Percentiles rank a stretch among this genome's conserved stretches.
Evolutionary conservation across 2,888 invertebrate species (phyloP).

Genomic region (Papilio protenor): DNA sequence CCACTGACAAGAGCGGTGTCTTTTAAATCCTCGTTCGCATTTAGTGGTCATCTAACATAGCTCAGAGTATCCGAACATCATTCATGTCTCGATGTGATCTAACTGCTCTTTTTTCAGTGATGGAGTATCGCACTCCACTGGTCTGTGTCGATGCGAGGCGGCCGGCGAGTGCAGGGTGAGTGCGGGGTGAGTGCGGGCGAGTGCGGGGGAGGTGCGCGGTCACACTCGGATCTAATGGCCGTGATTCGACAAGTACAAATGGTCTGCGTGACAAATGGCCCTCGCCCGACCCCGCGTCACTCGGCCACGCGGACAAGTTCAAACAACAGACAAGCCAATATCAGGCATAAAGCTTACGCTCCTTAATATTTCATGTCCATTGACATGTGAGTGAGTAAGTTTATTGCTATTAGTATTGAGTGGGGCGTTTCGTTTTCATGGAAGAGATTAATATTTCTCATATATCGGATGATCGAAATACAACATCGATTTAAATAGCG

Average conservation of each 20-base stretch:
- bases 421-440: slow-evolving; percentile 49
- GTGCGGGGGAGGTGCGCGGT: slow-evolving; percentile 77
- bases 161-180: slow-evolving; percentile 70
- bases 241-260: slow-evolving; percentile 86
- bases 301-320: slow-evolving; percentile 71
- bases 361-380: slow-evolving; percentile 52
- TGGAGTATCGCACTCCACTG: slow-evolving; percentile 51
- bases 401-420: slow-evolving; percentile 55
- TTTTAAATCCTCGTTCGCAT: slow-evolving; percentile 61
- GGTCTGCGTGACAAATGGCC: slow-evolving; percentile 83
- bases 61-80: slow-evolving; percentile 50
- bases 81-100: slow-evolving; percentile 34
- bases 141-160: slow-evolving; percentile 64
- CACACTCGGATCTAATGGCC: slow-evolving; percentile 83
- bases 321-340: slow-evolving; percentile 69
- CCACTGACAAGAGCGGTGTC: slow-evolving; percentile 75
- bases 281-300: slow-evolving; percentile 77
- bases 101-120: slow-evolving; percentile 49
- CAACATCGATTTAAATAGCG: slow-evolving; percentile 61
- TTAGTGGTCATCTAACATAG: slow-evolving; percentile 51
- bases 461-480: slow-evolving; percentile 47
- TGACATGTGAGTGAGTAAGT: slow-evolving; percentile 53
- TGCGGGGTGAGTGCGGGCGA: slow-evolving; percentile 70
- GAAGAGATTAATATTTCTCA: slow-evolving; percentile 47
- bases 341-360: slow-evolving; percentile 64